A percentile compares a stretch with the other conserved stretches of the same genome.
Conservation (phyloP, 2,888 invertebrate species). For the Lithophane leautieri region DNA sequence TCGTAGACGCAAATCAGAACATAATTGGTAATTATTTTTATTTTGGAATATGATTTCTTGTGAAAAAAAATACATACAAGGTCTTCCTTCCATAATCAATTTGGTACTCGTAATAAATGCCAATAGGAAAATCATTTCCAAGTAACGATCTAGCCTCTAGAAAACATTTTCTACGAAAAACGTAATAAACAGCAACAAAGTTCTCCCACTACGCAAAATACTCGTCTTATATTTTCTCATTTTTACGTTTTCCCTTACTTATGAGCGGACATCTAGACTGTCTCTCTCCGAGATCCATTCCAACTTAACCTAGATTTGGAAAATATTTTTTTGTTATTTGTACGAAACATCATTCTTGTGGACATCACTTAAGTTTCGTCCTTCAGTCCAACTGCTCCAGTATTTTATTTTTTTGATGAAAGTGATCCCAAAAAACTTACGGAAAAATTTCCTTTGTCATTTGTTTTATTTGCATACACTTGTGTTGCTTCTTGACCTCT, state of each 20-base stretch:
- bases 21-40: neutral
- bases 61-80: neutral
- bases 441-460: slow-evolving; percentile 13
- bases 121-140: neutral
- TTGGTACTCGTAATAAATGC: neutral
- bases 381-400: slow-evolving; percentile 7
- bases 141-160: neutral
- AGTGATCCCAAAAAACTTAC: slow-evolving; percentile 15
- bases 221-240: slow-evolving; percentile 30
- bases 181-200: slow-evolving; percentile 25
- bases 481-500: slow-evolving; percentile 11
- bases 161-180: neutral
- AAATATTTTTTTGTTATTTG: slow-evolving; percentile 53
- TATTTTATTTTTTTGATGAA: slow-evolving; percentile 27
- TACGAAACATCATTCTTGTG: slow-evolving; percentile 25
- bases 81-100: neutral
- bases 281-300: slow-evolving; percentile 31
- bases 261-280: slow-evolving; percentile 36
- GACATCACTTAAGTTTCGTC: slow-evolving; percentile 29
- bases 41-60: neutral
- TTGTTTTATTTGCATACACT: slow-evolving; percentile 30
- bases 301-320: slow-evolving; percentile 34
- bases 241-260: slow-evolving; percentile 47
- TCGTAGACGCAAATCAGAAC: neutral
- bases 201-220: slow-evolving; percentile 25